Conservation (phyloP, 2,113 vertebrate genomes). For the Tonatia bakeri region DNA sequence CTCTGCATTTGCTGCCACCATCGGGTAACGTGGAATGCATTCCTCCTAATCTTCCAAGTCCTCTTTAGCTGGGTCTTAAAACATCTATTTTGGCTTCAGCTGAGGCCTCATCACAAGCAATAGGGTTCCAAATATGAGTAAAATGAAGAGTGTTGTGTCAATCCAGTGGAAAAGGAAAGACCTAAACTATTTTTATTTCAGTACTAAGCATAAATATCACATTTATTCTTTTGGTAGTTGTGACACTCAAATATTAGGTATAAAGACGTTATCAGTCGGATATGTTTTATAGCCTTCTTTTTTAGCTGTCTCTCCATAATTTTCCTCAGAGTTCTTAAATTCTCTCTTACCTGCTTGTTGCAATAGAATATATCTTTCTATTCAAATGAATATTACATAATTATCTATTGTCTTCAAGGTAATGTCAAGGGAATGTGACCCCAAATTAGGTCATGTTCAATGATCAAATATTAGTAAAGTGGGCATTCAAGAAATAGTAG, state of each 20-base stretch:
- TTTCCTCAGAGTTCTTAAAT: neutral
- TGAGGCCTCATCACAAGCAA: neutral
- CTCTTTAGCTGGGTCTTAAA: neutral
- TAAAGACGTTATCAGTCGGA: neutral
- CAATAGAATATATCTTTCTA: neutral
- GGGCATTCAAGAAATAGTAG: neutral
- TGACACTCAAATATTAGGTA: neutral
- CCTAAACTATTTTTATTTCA: neutral
- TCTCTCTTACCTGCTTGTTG: neutral
- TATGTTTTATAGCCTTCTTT: neutral
- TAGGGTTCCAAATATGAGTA: neutral
- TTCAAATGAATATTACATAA: constrained; percentile 4
- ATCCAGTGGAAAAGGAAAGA: neutral
- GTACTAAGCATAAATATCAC: neutral
- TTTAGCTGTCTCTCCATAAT: neutral
- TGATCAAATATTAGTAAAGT: neutral
- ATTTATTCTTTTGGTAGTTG: neutral
- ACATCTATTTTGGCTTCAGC: neutral
- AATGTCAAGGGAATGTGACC: neutral
- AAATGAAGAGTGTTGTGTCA: neutral
- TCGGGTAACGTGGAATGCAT: neutral
- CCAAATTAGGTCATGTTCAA: neutral
- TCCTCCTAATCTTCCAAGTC: neutral
- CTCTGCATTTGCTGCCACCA: neutral
- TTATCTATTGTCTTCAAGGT: neutral